Percentiles rank a stretch among this genome's conserved stretches.
phyloP scores from a whole-genome alignment of 2,113 vertebrate species.

The Crypturellus undulatus region DNA sequence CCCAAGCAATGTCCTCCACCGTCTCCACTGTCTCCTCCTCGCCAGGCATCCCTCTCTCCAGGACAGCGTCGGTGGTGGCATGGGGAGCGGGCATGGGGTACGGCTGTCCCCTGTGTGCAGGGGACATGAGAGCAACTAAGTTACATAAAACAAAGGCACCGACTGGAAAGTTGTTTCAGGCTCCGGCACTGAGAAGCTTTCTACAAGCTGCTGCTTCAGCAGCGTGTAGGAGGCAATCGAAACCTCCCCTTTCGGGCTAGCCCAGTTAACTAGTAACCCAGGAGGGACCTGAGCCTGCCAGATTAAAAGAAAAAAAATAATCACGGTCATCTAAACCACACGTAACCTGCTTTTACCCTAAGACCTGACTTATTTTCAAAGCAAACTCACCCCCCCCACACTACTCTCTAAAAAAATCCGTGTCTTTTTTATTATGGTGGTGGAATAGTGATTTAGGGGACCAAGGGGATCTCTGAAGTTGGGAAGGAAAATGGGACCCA shows the following conservation, averaged over 20 bases:
- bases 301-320: not conserved
- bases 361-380: not conserved
- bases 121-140: not conserved
- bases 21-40: not conserved
- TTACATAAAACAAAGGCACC: slow-evolving; percentile 44
- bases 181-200: slow-evolving; percentile 10
- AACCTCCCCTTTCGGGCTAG: slow-evolving; percentile 18
- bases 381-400: not conserved
- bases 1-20: not conserved
- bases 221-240: not conserved
- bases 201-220: not conserved
- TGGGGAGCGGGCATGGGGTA: not conserved
- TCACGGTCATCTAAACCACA: not conserved
- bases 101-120: not conserved
- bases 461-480: not conserved
- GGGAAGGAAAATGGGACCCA: not conserved
- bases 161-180: slow-evolving; percentile 33
- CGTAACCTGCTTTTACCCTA: not conserved
- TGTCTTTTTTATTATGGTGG: not conserved
- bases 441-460: not conserved
- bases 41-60: accelerated
- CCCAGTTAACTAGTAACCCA: slow-evolving; percentile 57
- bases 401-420: not conserved
- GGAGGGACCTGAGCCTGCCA: not conserved
- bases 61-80: not conserved